Evolutionary conservation across 2,113 vertebrate species (phyloP), one percentile per base, ranked within the genome.

Genomic region (Nanorana parkeri): DNA sequence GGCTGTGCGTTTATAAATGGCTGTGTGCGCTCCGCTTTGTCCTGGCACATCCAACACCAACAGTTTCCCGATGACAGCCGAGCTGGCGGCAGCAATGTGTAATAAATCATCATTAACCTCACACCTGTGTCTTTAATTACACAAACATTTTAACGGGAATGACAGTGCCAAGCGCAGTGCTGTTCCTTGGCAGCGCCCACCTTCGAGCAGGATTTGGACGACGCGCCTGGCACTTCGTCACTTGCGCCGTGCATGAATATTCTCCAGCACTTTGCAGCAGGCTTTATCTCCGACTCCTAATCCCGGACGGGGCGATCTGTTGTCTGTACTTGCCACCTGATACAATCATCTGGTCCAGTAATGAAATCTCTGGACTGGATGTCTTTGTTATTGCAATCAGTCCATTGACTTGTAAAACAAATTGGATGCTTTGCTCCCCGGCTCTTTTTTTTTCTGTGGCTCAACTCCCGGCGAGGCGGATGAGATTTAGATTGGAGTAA

Each of bases 381-480:
- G 52, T 29, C 13, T 24, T 28, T n/a, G 24, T 41, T 78, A 78
- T 68, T 67, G 32, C 52, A 21, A 28, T 78, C 64, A 56, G 36
- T 28, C 28, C 64, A 26, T 26, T 68, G 66, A 58, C 76, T 52
- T 78, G 76, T 66, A 66, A 64, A 32, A 78, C 24, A 67, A 78
- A 78, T 66, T 66, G 71, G 71, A 73, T 58, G 54, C 23, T 29
- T 17, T 56, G 63, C 36, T 23, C 32, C 17, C 36, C 17, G 29
- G 16, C 73, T 47, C 41, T 55, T 23, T 32, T n/a, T 55, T 23
- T 32, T n/a, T n/a, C n/a, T 1, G 17, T 65, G 60, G 24, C 24
- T 52, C 16, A 51, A 47, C 63, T 68, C 47, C 65, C 77, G 19
- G 32, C 5, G 21, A 64, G 75, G 55, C 67, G 61, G 47, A 78